A percentile compares a stretch with the other conserved stretches of the same genome.
These are phyloP conservation scores for Epinephelus lanceolatus DNA, from an alignment of 2,113 vertebrate species.

Conservation along the genomic window DNA sequence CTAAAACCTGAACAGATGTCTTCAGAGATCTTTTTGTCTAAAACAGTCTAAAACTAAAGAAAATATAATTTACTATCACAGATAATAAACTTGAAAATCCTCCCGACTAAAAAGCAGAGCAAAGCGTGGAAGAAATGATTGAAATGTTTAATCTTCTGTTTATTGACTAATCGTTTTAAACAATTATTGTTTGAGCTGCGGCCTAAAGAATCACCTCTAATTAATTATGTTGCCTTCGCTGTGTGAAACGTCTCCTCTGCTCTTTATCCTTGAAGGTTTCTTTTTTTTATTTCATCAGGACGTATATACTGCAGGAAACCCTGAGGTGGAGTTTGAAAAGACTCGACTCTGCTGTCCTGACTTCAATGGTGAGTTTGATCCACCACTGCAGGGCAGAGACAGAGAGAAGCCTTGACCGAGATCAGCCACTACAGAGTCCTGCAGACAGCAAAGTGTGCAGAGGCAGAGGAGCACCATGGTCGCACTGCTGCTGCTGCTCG, in stretches of 20 bases:
- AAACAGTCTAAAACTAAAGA: background rate
- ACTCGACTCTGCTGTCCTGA: background rate
- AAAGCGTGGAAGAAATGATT: background rate
- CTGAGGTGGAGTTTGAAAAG: background rate
- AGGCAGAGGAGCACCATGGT: background rate
- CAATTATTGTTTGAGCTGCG: no score
- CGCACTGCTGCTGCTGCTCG: no score
- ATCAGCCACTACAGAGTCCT: no score
- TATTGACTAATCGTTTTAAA: no score
- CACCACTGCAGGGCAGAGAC: background rate
- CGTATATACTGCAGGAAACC: background rate
- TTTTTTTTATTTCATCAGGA: background rate
- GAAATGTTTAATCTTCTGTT: background rate
- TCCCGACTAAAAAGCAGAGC: background rate
- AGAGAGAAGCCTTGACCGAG: background rate
- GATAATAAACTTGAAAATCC: background rate
- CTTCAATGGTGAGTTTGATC: constrained; percentile 11
- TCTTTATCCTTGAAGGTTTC: background rate
- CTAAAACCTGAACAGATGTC: background rate
- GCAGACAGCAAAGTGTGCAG: no score
- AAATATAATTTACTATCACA: background rate
- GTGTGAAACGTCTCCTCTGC: background rate
- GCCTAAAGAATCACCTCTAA: background rate
- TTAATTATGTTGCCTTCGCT: background rate
- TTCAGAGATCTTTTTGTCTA: background rate